These are phyloP conservation scores for Poeciliopsis prolifica DNA, from an alignment of 2,113 vertebrate genomes.

Conservation along the genomic window DNA sequence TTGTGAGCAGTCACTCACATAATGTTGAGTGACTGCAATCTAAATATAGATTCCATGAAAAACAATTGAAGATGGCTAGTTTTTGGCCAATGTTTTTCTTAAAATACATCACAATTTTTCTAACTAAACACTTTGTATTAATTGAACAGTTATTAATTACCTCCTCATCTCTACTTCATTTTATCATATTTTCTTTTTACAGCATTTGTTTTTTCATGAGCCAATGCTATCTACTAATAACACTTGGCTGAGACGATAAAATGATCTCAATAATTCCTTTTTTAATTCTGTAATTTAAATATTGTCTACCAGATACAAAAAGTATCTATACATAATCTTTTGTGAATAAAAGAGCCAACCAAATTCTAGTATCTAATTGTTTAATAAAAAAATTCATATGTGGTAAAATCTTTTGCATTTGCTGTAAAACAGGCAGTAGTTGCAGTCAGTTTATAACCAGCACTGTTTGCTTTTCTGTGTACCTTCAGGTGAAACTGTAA, in stretches of 20 bases:
- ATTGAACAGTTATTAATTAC: too few relatives aligned
- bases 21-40: neutral
- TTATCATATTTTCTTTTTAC: neutral
- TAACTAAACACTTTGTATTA: neutral
- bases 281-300: too few relatives aligned
- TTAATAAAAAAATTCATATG: too few relatives aligned
- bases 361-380: too few relatives aligned
- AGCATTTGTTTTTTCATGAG: neutral
- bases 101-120: neutral
- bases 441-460: neutral
- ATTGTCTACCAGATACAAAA: neutral
- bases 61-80: too few relatives aligned
- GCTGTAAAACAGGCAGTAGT: neutral
- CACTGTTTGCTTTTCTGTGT: neutral
- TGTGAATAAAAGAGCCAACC: neutral
- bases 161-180: too few relatives aligned
- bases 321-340: neutral
- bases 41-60: neutral
- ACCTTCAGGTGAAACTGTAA: slow-evolving; percentile 69
- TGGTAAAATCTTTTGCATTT: too few relatives aligned
- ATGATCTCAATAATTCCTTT: neutral
- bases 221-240: too few relatives aligned
- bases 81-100: too few relatives aligned
- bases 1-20: too few relatives aligned
- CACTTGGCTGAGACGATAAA: neutral